Percentiles rank a stretch among this genome's conserved stretches.
Evolutionary conservation across 2,113 vertebrate species (phyloP).

Genomic region (Cyrtonyx montezumae): DNA sequence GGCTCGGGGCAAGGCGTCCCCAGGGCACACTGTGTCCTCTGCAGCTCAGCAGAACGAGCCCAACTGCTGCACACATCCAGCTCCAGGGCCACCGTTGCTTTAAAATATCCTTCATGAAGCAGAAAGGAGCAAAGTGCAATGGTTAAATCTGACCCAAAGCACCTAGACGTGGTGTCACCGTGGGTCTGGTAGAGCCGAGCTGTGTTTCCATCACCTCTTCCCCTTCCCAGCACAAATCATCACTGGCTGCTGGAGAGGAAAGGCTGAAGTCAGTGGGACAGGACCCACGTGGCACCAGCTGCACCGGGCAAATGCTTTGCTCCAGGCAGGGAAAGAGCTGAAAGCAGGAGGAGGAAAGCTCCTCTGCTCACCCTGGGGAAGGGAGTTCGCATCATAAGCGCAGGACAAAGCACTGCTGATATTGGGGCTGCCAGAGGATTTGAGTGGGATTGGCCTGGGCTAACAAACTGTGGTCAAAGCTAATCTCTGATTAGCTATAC

Average conservation of each 20-base stretch:
- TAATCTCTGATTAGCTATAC: conserved; percentile 64
- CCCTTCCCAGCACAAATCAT: rapidly evolving
- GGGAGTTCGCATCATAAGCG: rapidly evolving
- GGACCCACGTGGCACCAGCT: rapidly evolving
- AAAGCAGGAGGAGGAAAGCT: neutral
- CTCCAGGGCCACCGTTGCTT: neutral
- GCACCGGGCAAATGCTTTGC: rapidly evolving
- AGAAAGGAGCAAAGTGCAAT: neutral
- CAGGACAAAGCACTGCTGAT: neutral
- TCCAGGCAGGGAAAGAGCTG: rapidly evolving
- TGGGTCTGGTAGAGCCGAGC: neutral
- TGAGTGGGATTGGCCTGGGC: conserved; percentile 28
- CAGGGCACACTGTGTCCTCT: rapidly evolving
- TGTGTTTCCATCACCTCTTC: neutral
- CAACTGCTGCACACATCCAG: neutral
- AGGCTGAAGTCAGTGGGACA: neutral
- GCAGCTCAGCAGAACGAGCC: neutral
- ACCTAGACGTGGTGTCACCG: rapidly evolving
- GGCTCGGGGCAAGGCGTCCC: neutral
- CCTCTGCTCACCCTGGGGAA: neutral
- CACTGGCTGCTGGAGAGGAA: rapidly evolving
- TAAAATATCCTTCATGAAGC: neutral
- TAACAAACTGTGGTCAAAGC: conserved; percentile 49
- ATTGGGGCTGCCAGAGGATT: conserved; percentile 29
- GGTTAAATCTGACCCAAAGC: neutral